Conservation (phyloP, 2,113 vertebrate species). For the Reinhardtius hippoglossoides region DNA sequence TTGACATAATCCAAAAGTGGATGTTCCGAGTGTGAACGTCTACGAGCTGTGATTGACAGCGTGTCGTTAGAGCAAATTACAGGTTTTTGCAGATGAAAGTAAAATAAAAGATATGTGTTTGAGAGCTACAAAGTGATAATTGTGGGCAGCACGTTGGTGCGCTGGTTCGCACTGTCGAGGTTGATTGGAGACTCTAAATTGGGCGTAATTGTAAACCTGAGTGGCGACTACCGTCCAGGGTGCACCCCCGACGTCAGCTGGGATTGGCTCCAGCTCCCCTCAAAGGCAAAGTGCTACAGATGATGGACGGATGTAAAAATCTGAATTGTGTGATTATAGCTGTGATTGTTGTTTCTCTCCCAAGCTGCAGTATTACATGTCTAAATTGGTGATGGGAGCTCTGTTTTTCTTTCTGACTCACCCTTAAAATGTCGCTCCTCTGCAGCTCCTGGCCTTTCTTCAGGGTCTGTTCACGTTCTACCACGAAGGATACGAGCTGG, state of each 20-base stretch:
- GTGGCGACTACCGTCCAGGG: too few relatives aligned
- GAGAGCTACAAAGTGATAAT: too few relatives aligned
- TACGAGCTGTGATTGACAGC: background rate
- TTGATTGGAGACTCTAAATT: too few relatives aligned
- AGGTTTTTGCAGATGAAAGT: background rate
- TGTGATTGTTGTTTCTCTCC: background rate
- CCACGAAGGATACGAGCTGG: conserved; percentile 98
- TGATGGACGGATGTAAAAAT: background rate
- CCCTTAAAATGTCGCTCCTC: conserved; percentile 22
- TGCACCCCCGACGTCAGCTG: too few relatives aligned
- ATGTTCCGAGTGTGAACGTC: background rate
- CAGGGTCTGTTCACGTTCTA: conserved; percentile 99
- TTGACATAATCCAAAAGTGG: background rate
- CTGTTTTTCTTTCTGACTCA: conserved; percentile 30
- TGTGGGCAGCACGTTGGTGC: too few relatives aligned
- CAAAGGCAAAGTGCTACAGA: too few relatives aligned
- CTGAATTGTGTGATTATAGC: background rate
- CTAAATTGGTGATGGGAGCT: background rate
- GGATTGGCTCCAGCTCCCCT: too few relatives aligned
- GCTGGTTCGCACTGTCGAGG: too few relatives aligned
- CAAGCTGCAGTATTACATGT: background rate
- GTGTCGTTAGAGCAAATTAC: background rate
- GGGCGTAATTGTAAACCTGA: too few relatives aligned
- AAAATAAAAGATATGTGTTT: too few relatives aligned
- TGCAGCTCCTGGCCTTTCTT: conserved; percentile 96